These are phyloP conservation scores for Magallana ariakensis DNA, from an alignment of 1,140 invertebrate genomes.

Conservation along the genomic window DNA sequence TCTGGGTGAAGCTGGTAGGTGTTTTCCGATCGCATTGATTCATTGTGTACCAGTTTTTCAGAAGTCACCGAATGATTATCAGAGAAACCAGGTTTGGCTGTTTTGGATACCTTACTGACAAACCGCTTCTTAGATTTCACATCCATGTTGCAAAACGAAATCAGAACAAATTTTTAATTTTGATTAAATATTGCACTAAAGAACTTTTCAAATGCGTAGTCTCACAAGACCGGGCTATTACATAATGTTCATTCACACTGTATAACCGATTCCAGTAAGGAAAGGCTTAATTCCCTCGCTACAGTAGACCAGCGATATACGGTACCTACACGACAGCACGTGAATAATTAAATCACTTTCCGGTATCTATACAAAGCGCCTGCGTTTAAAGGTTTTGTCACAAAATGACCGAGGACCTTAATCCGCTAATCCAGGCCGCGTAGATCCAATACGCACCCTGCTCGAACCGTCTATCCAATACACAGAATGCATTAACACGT, in stretches of 20 bases:
- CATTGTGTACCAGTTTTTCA: slow-evolving; percentile 35
- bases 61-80: slow-evolving; percentile 29
- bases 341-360: slow-evolving; percentile 28
- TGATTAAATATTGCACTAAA: not conserved
- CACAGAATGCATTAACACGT: not conserved
- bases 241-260: not conserved
- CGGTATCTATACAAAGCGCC: slow-evolving; percentile 29
- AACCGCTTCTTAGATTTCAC: not conserved
- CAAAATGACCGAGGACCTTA: not conserved
- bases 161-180: not conserved
- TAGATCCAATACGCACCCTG: not conserved
- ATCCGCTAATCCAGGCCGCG: not conserved
- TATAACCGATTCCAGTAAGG: not conserved
- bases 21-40: slow-evolving; percentile 53
- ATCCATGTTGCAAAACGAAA: not conserved
- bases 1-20: slow-evolving; percentile 49
- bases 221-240: not conserved
- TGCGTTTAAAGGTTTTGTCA: not conserved
- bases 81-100: not conserved
- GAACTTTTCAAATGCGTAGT: not conserved
- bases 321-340: slow-evolving; percentile 7
- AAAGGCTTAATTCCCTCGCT: slow-evolving; percentile 21
- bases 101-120: not conserved
- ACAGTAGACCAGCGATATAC: not conserved
- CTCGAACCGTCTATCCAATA: not conserved